Conservation (phyloP, 2,113 vertebrate species). For the Sphyrna mokarran region DNA sequence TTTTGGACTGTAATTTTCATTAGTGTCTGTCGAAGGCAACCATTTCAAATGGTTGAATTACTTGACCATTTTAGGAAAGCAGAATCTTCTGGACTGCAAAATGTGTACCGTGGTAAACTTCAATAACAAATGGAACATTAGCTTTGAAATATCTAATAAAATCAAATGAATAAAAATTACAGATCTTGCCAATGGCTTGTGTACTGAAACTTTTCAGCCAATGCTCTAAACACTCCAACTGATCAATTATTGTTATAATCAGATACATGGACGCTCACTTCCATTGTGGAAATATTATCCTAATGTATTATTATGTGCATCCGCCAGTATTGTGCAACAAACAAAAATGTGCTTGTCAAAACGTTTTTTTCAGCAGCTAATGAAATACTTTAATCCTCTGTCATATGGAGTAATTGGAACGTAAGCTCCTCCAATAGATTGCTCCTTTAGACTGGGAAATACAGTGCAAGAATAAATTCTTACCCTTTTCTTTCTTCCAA, state of each 20-base stretch:
- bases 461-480: background rate
- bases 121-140: conserved; percentile 10
- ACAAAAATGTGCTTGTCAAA: background rate
- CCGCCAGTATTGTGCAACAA: background rate
- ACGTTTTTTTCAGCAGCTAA: background rate
- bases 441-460: background rate
- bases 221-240: background rate
- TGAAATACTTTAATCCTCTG: background rate
- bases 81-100: background rate
- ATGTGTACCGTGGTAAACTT: background rate
- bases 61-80: background rate
- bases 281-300: background rate
- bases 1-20: background rate
- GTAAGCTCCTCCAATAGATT: too few relatives aligned
- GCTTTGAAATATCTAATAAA: background rate
- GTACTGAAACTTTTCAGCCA: background rate
- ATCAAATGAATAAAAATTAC: background rate
- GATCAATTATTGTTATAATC: background rate
- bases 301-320: background rate
- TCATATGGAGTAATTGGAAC: background rate
- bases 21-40: conserved; percentile 5
- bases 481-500: background rate
- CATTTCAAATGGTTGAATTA: conserved; percentile 29
- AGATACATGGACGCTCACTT: background rate
- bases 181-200: background rate